phyloP scores from a whole-genome alignment of 2,113 vertebrate genomes.

The Anas platyrhynchos region DNA sequence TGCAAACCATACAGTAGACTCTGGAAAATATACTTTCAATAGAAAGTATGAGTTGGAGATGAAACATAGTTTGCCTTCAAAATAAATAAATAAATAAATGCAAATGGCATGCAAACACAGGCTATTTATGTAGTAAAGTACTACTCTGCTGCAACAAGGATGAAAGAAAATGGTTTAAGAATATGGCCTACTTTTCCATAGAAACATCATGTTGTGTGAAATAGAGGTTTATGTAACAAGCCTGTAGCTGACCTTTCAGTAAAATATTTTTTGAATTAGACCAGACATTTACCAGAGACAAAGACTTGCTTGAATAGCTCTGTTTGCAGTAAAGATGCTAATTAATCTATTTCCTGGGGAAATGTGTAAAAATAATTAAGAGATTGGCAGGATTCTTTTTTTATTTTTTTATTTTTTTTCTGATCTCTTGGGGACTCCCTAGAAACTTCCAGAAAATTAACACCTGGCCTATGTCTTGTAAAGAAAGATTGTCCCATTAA shows the following conservation, averaged over 20 bases:
- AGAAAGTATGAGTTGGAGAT: neutral
- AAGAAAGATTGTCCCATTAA: neutral
- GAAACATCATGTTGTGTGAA: neutral
- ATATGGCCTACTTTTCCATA: neutral
- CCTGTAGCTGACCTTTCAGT: neutral
- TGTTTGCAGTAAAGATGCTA: neutral
- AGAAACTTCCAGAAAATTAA: neutral
- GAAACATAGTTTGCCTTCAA: neutral
- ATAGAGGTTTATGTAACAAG: neutral
- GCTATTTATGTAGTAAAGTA: neutral
- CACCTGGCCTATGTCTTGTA: neutral
- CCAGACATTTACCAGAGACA: neutral
- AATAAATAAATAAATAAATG: neutral
- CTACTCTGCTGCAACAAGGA: neutral
- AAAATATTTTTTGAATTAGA: neutral
- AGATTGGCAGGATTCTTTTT: neutral
- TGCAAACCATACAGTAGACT: neutral
- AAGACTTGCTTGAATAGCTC: neutral
- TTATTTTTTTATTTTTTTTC: neutral
- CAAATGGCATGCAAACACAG: neutral
- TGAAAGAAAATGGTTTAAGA: neutral
- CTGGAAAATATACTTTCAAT: neutral
- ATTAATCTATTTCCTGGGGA: neutral
- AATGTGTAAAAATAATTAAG: neutral
- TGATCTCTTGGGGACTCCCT: neutral